A percentile compares a stretch with the other conserved stretches of the same genome.
phyloP scores from a whole-genome alignment of 2,888 invertebrate species.

The Cryptus armator region DNA sequence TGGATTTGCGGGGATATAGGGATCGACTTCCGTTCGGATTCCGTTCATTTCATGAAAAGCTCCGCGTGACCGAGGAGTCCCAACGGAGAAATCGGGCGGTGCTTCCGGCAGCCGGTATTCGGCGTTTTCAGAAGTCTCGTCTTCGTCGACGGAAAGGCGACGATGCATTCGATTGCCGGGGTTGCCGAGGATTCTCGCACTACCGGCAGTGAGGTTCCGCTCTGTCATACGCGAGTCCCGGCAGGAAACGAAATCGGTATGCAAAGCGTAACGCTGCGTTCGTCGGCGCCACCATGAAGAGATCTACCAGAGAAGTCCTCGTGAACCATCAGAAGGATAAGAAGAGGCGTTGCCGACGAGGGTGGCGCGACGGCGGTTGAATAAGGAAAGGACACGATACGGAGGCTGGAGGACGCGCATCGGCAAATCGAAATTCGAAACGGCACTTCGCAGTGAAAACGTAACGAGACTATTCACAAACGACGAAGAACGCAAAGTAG shows the following conservation, averaged over 20 bases:
- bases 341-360: constrained; percentile 37
- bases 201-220: constrained; percentile 38
- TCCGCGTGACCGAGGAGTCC: constrained; percentile 21
- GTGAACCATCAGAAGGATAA: constrained; percentile 58
- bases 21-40: constrained; percentile 58
- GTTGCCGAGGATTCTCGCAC: constrained; percentile 49
- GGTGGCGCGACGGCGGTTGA: neutral
- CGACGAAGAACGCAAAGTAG: neutral
- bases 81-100: constrained; percentile 20
- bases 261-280: constrained; percentile 54
- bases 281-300: constrained; percentile 53
- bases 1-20: constrained; percentile 53
- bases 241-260: constrained; percentile 65
- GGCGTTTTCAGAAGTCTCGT: constrained; percentile 35
- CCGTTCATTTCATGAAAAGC: constrained; percentile 30
- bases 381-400: constrained; percentile 16
- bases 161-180: constrained; percentile 64
- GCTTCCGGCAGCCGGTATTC: constrained; percentile 60
- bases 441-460: neutral
- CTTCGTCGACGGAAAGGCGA: constrained; percentile 43
- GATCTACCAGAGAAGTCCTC: constrained; percentile 49
- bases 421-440: constrained; percentile 8
- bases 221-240: constrained; percentile 41
- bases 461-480: constrained; percentile 39
- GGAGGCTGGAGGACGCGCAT: neutral